Percentiles rank a stretch among this genome's conserved stretches.
Conservation (phyloP, 2,888 invertebrate species). For the Steinernema scapterisci region DNA sequence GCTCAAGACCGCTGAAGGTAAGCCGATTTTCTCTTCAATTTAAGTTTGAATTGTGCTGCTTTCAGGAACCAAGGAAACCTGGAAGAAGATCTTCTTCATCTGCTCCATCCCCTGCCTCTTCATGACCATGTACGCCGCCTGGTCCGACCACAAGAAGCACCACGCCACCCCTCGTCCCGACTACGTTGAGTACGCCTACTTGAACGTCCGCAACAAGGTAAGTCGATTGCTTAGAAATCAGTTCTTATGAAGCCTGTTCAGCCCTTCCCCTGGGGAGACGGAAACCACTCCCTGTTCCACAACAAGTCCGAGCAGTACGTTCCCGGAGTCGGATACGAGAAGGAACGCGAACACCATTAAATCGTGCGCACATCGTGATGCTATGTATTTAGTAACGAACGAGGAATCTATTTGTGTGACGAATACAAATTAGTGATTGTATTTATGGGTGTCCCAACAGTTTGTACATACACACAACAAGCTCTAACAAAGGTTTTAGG, state of each 20-base stretch:
- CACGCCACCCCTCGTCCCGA: conserved; percentile 55
- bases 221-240: background rate
- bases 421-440: conserved; percentile 24
- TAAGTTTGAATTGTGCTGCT: conserved; percentile 27
- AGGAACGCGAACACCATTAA: conserved; percentile 44
- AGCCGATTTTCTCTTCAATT: conserved; percentile 10
- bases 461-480: conserved; percentile 1
- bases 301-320: conserved; percentile 71
- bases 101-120: conserved; percentile 60
- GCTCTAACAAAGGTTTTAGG: background rate
- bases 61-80: conserved; percentile 54
- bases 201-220: conserved; percentile 47
- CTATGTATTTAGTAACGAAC: conserved; percentile 19
- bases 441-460: background rate
- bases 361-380: background rate
- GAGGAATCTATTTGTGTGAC: conserved; percentile 29
- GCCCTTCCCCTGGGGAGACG: conserved; percentile 93
- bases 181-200: conserved; percentile 61
- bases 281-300: conserved; percentile 84
- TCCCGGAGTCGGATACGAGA: conserved; percentile 65
- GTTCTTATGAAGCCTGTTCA: background rate
- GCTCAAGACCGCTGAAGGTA: conserved; percentile 57
- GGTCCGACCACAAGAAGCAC: conserved; percentile 48
- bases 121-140: conserved; percentile 58
- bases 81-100: conserved; percentile 64